Percentiles rank a stretch among this genome's conserved stretches.
These are phyloP conservation scores for Linurgus olivaceus DNA, from an alignment of 2,797 vertebrate genomes.

Conservation along the genomic window DNA sequence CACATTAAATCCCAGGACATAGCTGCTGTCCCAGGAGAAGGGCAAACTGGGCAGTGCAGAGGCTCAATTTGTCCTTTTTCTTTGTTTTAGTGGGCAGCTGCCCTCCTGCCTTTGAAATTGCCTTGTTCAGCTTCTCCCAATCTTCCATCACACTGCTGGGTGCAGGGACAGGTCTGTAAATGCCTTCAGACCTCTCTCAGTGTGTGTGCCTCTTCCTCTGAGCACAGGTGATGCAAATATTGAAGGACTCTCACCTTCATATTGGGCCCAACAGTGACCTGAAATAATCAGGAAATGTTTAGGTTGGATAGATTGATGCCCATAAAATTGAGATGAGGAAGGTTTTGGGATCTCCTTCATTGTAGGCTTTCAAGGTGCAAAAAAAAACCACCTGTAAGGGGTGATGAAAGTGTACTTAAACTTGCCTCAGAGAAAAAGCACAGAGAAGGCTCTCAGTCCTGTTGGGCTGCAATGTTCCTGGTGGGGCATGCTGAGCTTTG, in stretches of 20 bases:
- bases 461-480: background rate
- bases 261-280: background rate
- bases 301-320: background rate
- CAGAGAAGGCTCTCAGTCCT: background rate
- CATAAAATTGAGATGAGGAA: background rate
- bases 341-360: background rate
- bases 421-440: background rate
- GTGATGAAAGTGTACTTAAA: conserved; percentile 16
- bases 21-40: background rate
- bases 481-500: background rate
- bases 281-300: background rate
- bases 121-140: background rate
- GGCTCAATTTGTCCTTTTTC: background rate
- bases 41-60: background rate
- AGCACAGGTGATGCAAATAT: background rate
- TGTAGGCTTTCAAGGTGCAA: background rate
- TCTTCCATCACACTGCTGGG: background rate
- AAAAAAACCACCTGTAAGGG: background rate
- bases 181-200: background rate
- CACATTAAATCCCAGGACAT: background rate
- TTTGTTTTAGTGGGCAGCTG: background rate
- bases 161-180: background rate
- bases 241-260: background rate
- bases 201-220: background rate
- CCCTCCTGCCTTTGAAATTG: background rate